phyloP scores from a whole-genome alignment of 2,888 invertebrate species.

The Philereme vetulata region DNA sequence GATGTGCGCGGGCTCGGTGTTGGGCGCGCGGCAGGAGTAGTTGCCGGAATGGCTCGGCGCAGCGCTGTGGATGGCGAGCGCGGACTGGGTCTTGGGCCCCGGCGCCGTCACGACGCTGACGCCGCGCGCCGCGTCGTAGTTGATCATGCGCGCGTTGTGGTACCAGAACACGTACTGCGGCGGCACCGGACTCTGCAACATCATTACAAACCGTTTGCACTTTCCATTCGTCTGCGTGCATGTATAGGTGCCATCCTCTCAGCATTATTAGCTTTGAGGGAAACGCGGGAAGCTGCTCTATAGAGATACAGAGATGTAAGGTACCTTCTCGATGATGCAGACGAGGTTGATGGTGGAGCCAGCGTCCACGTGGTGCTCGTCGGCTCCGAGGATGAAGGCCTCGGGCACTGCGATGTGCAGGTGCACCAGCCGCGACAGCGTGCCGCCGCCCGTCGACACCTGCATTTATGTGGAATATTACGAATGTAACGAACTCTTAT shows the following conservation, averaged over 20 bases:
- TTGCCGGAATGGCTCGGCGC: constrained; percentile 94
- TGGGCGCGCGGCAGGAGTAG: constrained; percentile 95
- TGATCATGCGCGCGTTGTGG: constrained; percentile 97
- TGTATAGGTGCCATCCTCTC: too few species aligned
- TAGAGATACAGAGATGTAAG: too few species aligned
- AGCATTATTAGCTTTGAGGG: too few species aligned
- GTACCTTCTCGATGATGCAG: constrained; percentile 95
- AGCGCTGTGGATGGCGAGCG: constrained; percentile 92
- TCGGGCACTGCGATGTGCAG: constrained; percentile 95
- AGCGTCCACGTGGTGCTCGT: constrained; percentile 95
- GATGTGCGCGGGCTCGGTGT: constrained; percentile 94
- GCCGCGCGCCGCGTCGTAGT: constrained; percentile 93
- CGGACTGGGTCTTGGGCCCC: constrained; percentile 92
- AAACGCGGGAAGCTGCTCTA: too few species aligned
- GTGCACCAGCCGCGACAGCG: constrained; percentile 94
- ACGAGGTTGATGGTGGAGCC: constrained; percentile 95
- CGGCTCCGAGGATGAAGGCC: constrained; percentile 93
- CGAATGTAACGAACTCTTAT: too few species aligned
- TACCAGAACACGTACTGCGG: constrained; percentile 98
- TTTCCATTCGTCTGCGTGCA: too few species aligned
- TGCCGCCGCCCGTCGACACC: constrained; percentile 93
- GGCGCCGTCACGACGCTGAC: constrained; percentile 93
- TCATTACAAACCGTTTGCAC: too few species aligned
- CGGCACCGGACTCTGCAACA: constrained; percentile 92
- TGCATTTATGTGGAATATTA: constrained; percentile 56